Evolutionary conservation across 2,888 invertebrate species (phyloP).

Genomic region (Mesorhabditis sp.): DNA sequence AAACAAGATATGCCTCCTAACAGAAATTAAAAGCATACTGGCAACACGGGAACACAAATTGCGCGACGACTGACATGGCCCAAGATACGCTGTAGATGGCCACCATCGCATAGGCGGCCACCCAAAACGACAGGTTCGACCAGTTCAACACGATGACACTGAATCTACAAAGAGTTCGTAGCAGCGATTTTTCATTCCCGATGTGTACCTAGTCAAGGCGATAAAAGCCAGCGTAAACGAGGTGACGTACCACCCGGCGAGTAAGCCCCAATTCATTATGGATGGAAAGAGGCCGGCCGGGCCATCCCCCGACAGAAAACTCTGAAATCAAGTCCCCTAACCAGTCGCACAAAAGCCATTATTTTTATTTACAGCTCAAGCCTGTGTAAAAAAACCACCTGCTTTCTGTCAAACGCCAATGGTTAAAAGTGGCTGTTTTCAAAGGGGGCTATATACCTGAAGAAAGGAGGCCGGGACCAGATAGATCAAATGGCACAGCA

Average conservation of each 20-base stretch:
- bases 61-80: slow-evolving; percentile 3
- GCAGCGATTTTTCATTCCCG: too few relatives aligned
- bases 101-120: not conserved
- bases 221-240: slow-evolving; percentile 2
- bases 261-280: not conserved
- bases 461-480: not conserved
- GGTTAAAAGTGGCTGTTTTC: not conserved
- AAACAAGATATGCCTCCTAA: not conserved
- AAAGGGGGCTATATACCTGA: not conserved
- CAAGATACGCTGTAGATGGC: not conserved
- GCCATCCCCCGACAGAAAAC: not conserved
- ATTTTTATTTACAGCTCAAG: too few relatives aligned
- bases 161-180: not conserved
- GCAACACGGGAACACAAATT: slow-evolving; percentile 5
- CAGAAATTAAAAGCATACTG: not conserved
- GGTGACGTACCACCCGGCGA: slow-evolving; percentile 5
- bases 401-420: too few relatives aligned
- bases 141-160: not conserved
- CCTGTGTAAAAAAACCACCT: too few relatives aligned
- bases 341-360: too few relatives aligned
- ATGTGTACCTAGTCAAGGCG: not conserved
- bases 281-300: slow-evolving; percentile 1
- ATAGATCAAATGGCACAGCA: not conserved
- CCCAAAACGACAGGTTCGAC: not conserved
- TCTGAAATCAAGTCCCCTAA: not conserved